Percentiles rank a stretch among this genome's conserved stretches.
phyloP scores from a whole-genome alignment of 1,140 invertebrate genomes.

The Acyrthosiphon pisum region DNA sequence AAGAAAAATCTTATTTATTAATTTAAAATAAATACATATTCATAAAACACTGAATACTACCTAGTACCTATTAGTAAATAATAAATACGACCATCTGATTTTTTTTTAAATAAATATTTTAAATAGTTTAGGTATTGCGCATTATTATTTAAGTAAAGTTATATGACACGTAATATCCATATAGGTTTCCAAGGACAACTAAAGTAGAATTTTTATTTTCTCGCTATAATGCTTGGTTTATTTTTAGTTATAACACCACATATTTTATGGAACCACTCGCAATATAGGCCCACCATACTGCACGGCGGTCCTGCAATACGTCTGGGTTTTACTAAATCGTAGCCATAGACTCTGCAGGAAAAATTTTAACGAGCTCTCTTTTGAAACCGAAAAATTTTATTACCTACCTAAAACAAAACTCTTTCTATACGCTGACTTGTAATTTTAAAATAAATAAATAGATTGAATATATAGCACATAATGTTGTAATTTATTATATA shows the following conservation, averaged over 20 bases:
- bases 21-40: neutral
- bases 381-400: neutral
- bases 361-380: neutral
- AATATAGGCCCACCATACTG: neutral
- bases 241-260: neutral
- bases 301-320: neutral
- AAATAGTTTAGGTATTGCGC: neutral
- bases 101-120: too few species aligned
- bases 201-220: constrained; percentile 3
- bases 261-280: neutral
- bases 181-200: neutral
- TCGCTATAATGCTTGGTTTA: neutral
- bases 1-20: neutral
- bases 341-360: neutral
- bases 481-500: neutral
- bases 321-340: neutral
- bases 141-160: constrained; percentile 11
- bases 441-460: neutral
- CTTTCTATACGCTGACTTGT: neutral
- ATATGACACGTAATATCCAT: neutral
- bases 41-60: neutral
- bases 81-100: too few species aligned
- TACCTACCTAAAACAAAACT: neutral
- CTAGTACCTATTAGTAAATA: neutral
- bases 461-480: neutral